Base-by-base conservation (phyloP, 2,113 vertebrate species). In the Hylia prasina region DNA sequence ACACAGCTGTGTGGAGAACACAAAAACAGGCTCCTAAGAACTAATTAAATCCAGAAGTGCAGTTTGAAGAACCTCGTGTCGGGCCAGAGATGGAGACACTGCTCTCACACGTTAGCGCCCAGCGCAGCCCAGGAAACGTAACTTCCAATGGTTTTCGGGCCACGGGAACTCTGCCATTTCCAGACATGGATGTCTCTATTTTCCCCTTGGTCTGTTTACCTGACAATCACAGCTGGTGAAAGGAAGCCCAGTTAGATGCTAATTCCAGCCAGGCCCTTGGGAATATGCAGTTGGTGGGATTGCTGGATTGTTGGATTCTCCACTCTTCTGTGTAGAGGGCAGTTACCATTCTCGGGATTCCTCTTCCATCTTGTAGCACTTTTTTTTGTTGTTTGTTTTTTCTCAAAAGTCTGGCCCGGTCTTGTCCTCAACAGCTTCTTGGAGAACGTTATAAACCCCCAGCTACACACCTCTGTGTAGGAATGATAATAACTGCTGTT, bases 31-130 rank as follows among this genome's bases (percentile, higher is more conserved):
- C 58, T 90, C 70, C 66, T 66, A 88, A 66, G 79, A 69, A 10
- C 42, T 96, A 91, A 95, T 97, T 91, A 70, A 72, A 82, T 50
- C 93, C 93, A 96, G 84, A 57, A 94, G 78, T 15, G 58, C 0
- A 31, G 80, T 77, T 77, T 72, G 93, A 54, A 72, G 91, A 91
- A 4, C 27, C 7, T 39, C 0, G 0, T 72, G 58, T 85, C 7
- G 30, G 87, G 50, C 58, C 80, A 50, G 76, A 73, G 60, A 4
- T 60, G 37, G 51, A 89, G 91, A 15, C 35, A 25, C 13, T n/a
- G 78, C 48, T 91, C 63, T 54, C 48, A 11, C 18, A 88, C 70
- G n/a, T 66, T 14, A 90, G 78, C 7, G 10, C 81, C 73, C 73
- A 76, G 83, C 33, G 3, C 40, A 87, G 48, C 48, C 61, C 72